phyloP scores from a whole-genome alignment of 1,140 invertebrate species.

The Pentalonia nigronervosa region DNA sequence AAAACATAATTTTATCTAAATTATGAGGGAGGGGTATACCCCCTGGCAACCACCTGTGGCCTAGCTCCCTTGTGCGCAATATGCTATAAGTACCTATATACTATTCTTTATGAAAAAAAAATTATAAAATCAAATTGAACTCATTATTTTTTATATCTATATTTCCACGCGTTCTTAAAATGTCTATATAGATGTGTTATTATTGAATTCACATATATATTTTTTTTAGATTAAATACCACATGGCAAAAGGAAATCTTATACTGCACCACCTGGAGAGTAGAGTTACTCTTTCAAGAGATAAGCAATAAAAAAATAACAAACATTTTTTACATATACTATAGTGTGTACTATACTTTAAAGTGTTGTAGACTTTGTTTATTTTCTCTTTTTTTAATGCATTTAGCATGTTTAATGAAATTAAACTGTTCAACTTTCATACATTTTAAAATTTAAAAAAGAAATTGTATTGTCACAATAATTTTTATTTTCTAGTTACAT shows the following conservation, averaged over 20 bases:
- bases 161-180: neutral
- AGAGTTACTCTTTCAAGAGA: neutral
- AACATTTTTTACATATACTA: neutral
- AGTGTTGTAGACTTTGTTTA: neutral
- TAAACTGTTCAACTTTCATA: slow-evolving; percentile 4
- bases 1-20: too few species aligned
- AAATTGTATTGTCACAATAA: neutral
- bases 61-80: neutral
- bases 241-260: neutral
- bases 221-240: neutral
- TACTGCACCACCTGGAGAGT: neutral
- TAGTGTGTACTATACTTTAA: too few species aligned
- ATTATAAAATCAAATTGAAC: neutral
- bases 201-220: neutral
- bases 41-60: too few species aligned
- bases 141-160: neutral
- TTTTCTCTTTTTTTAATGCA: neutral
- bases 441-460: neutral
- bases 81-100: neutral
- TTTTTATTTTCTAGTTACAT: neutral
- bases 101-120: neutral
- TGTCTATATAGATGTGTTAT: neutral
- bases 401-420: neutral
- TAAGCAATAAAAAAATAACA: neutral
- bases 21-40: neutral